Percentiles rank a stretch among this genome's conserved stretches.
Evolutionary conservation across 2,113 vertebrate species (phyloP).

Genomic region (Lycocorax pyrrhopterus): DNA sequence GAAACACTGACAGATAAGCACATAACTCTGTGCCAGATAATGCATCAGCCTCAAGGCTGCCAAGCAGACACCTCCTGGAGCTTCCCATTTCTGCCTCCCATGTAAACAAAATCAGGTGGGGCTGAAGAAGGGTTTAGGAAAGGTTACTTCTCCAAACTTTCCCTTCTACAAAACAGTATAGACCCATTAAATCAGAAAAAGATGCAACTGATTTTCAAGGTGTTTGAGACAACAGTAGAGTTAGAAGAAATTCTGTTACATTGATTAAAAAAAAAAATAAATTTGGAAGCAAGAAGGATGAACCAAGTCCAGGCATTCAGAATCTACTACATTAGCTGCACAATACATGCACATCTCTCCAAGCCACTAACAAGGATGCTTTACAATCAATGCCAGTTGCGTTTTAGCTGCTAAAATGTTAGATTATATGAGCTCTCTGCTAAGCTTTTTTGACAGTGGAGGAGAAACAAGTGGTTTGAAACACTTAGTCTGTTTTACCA

Average conservation of each 20-base stretch:
- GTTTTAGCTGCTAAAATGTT: not conserved
- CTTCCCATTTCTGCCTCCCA: not conserved
- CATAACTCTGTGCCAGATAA: not conserved
- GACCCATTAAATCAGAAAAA: not conserved
- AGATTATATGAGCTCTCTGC: not conserved
- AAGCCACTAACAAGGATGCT: not conserved
- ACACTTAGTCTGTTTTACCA: not conserved
- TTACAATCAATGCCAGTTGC: not conserved
- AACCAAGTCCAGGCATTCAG: not conserved
- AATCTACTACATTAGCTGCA: not conserved
- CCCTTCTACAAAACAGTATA: not conserved
- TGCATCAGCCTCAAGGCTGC: not conserved
- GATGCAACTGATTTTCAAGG: not conserved
- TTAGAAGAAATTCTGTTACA: not conserved
- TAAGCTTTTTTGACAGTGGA: not conserved
- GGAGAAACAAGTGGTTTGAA: not conserved
- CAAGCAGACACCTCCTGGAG: slow-evolving; percentile 30
- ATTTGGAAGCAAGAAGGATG: not conserved
- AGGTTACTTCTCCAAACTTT: not conserved
- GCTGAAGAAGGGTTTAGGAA: not conserved
- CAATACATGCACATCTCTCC: not conserved
- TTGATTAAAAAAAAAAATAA: not conserved
- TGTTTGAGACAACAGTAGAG: not conserved
- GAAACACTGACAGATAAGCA: slow-evolving; percentile 13
- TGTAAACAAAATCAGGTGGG: not conserved